Evolutionary conservation across 2,888 invertebrate species (phyloP).

Genomic region (Trachelus stipa): DNA sequence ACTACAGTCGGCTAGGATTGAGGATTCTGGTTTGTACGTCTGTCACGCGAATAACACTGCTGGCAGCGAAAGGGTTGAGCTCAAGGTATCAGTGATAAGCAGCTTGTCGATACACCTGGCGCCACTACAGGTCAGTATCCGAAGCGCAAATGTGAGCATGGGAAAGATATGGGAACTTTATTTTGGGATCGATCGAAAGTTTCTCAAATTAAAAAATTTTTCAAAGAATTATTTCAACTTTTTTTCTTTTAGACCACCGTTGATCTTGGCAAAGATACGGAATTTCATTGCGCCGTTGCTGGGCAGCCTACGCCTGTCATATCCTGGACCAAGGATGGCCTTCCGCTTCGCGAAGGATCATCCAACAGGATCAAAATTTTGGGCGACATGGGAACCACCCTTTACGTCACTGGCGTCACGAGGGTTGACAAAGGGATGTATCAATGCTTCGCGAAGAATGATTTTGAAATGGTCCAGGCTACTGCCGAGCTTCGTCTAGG

Average conservation of each 20-base stretch:
- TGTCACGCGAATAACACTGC: constrained; percentile 93
- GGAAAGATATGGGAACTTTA: not conserved
- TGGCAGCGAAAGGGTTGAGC: constrained; percentile 71
- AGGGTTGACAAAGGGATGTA: constrained; percentile 91
- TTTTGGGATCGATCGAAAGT: not conserved
- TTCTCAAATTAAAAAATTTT: not conserved
- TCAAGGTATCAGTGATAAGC: constrained; percentile 63
- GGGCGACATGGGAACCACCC: constrained; percentile 58
- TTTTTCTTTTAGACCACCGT: constrained; percentile 77
- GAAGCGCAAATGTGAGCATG: not conserved
- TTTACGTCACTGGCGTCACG: constrained; percentile 70
- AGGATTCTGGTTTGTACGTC: constrained; percentile 88
- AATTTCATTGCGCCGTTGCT: constrained; percentile 87
- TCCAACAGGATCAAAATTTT: constrained; percentile 60
- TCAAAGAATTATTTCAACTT: constrained; percentile 28
- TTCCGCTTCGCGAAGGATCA: constrained; percentile 64
- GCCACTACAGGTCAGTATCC: constrained; percentile 60
- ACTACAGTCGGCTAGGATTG: constrained; percentile 69
- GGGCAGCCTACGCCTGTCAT: constrained; percentile 78
- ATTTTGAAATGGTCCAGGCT: constrained; percentile 87
- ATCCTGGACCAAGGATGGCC: constrained; percentile 69
- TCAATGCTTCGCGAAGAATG: constrained; percentile 89
- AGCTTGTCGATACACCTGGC: constrained; percentile 61
- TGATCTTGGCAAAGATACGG: constrained; percentile 86
- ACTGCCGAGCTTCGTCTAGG: constrained; percentile 84